Evolutionary conservation across 2,113 vertebrate species (phyloP).

Genomic region (Jaculus jaculus): DNA sequence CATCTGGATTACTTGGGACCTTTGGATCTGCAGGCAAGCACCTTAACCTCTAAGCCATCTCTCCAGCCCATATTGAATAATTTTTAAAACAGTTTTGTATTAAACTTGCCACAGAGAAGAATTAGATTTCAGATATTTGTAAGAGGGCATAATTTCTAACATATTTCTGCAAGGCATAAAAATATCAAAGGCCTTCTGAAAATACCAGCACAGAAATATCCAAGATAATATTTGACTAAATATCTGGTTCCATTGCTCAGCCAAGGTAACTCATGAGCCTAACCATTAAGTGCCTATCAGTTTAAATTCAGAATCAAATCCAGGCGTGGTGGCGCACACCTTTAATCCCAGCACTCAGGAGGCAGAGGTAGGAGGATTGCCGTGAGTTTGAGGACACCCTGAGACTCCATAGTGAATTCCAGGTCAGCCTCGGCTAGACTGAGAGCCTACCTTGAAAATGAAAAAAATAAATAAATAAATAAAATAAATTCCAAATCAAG

Average conservation of each 20-base stretch:
- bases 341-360: too few species aligned
- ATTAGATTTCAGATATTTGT: constrained; percentile 21
- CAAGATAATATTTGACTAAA: constrained; percentile 1
- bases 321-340: too few species aligned
- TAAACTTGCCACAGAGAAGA: constrained; percentile 13
- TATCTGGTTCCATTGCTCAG: not conserved
- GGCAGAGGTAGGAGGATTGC: too few species aligned
- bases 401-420: too few species aligned
- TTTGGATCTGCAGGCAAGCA: too few species aligned
- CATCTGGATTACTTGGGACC: too few species aligned
- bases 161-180: constrained; percentile 36
- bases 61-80: not conserved
- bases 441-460: too few species aligned
- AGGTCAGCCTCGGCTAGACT: too few species aligned
- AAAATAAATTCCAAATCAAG: too few species aligned
- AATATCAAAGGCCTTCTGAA: constrained; percentile 55
- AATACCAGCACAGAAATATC: constrained; percentile 28
- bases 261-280: not conserved
- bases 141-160: constrained; percentile 30
- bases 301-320: not conserved
- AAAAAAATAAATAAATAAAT: too few species aligned
- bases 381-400: too few species aligned
- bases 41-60: too few species aligned
- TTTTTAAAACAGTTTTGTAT: constrained; percentile 43
- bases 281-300: not conserved